Conservation (phyloP, 2,797 vertebrate genomes). For the Falco columbarius region DNA sequence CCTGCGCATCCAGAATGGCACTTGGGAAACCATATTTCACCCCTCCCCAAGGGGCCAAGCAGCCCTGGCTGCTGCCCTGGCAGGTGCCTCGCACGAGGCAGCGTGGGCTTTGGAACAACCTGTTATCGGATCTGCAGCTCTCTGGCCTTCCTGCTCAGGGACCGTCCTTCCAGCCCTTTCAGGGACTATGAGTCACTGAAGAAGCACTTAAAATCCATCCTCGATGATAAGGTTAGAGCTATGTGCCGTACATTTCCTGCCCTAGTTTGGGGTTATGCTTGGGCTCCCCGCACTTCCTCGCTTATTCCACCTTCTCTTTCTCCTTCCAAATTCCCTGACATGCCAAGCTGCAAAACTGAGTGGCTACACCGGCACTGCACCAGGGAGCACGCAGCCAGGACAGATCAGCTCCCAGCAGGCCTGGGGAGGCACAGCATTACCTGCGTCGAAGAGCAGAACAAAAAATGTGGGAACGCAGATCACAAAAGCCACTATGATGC, state of each 20-base stretch:
- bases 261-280: constrained; percentile 39
- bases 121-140: constrained; percentile 19
- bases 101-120: neutral
- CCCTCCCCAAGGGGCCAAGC: fast-evolving
- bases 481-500: neutral
- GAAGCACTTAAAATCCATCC: constrained; percentile 53
- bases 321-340: neutral
- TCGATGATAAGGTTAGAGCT: constrained; percentile 13
- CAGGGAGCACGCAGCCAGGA: neutral
- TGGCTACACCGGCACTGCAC: neutral
- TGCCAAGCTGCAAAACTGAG: neutral
- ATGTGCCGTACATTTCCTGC: neutral
- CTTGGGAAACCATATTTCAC: fast-evolving
- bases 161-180: constrained; percentile 34
- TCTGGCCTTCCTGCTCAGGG: neutral
- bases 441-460: neutral
- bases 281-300: neutral
- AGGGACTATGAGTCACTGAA: constrained; percentile 53
- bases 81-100: neutral
- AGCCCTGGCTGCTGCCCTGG: neutral
- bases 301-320: neutral
- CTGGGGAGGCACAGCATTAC: fast-evolving
- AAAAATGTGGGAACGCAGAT: fast-evolving
- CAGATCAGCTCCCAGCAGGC: neutral
- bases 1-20: neutral